Evolutionary conservation across 2,797 vertebrate species (phyloP).

Genomic region (Phrynocephalus forsythii): DNA sequence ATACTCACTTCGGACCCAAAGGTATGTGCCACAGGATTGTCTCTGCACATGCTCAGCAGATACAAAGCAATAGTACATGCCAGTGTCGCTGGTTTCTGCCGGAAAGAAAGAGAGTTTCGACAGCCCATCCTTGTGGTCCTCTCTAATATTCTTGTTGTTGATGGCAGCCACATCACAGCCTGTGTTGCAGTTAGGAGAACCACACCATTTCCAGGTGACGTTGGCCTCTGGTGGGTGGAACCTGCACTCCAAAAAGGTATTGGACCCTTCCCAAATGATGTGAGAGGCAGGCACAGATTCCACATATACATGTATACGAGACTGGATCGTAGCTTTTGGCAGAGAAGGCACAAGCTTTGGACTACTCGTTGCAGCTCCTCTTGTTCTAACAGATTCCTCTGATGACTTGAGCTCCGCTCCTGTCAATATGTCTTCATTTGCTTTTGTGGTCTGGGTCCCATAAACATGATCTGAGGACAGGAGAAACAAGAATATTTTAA

Average conservation of each 20-base stretch:
- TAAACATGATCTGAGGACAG: background rate
- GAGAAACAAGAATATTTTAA: background rate
- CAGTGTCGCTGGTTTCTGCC: conserved; percentile 30
- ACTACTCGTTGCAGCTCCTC: accelerated
- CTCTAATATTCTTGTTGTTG: accelerated
- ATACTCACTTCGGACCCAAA: conserved; percentile 71
- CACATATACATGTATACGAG: accelerated
- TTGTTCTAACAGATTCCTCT: accelerated
- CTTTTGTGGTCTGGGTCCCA: accelerated
- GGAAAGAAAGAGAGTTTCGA: background rate
- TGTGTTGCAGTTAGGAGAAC: background rate
- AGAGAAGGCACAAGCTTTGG: accelerated
- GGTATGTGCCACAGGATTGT: conserved; percentile 74
- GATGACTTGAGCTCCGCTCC: accelerated
- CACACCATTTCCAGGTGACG: conserved; percentile 44
- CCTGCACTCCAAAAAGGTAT: conserved; percentile 38
- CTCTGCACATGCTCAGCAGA: accelerated
- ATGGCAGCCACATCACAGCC: accelerated
- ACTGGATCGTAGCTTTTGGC: accelerated
- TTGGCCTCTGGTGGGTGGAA: accelerated
- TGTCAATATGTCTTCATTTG: accelerated
- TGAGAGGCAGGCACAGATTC: conserved; percentile 24
- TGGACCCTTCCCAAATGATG: background rate
- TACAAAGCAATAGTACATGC: conserved; percentile 66
- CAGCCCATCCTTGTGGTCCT: accelerated